Evolutionary conservation across 2,113 vertebrate species (phyloP), one percentile per base, ranked within the genome.

Genomic region (Callaeas wilsoni): DNA sequence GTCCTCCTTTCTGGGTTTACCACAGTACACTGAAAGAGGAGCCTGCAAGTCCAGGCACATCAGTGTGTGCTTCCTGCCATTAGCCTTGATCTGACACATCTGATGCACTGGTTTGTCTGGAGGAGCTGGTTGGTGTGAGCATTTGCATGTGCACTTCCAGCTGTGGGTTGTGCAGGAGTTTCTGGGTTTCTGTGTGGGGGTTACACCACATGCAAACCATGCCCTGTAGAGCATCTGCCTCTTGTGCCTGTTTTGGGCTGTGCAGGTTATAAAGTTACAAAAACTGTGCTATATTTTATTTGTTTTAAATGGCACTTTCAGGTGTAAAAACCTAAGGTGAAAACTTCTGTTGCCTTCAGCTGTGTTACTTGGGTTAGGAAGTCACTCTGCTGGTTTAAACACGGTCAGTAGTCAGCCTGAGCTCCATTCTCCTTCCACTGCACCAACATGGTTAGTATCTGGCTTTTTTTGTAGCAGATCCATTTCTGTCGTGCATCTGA

Each of bases 101-200:
- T 50, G 87, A 70, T 22, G 75, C 91, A 92, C 92, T 60, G 37
- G 95, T 96, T 93, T 80, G 88, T 70, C 95, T 92, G 53, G 95
- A 91, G 94, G 85, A 95, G 93, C 92, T 95, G 90, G 93, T 95
- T 96, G 73, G 9, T 50, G 16, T 29, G 10, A 64, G 63, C 41
- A 86, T 97, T 95, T 95, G 85, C 83, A 89, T 95, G 79, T 47
- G 79, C 69, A 55, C 90, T 92, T 96, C 87, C 90, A 94, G 90
- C 41, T 42, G 47, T 16, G 74, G 41, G 25, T 67, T 87, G 82
- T n/a, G 13, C 74, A 85, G 70, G 64, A 85, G 77, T 41, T 74
- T 64, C 81, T 62, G 70, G 44, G 60, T 94, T 92, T 94, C 93
- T 77, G 44, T 86, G 25, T 83, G 67, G 67, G 60, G 70, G 90